Base-by-base conservation (phyloP, 2,888 invertebrate species). In the Chymomyza amoena region DNA sequence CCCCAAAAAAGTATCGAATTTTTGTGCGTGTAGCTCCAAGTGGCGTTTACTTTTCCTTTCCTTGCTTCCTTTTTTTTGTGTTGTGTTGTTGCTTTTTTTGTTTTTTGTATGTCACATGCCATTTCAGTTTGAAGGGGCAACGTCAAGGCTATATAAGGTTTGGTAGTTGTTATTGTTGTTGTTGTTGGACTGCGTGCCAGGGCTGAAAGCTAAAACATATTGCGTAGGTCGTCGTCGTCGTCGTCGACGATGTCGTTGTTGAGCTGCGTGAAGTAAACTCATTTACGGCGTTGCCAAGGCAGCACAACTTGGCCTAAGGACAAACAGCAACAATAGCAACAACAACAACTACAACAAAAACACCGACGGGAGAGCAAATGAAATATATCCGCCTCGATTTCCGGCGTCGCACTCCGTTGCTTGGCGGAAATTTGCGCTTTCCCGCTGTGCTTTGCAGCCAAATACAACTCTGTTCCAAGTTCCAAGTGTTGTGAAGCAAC, bases 381-480 rank as follows among this genome's bases (percentile, higher is more conserved):
- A 84, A 88, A 81, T 84, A 82, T 75, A 84, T 88, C 84, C 87
- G 81, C 68, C 87, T 84, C 80, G 75, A 84, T 88, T 88, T 88
- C 84, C 88, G 79, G 72, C 73, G 72, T 45, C 39, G 66, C 45
- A 32, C n/a, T 36, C 57, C 36, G 18, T 68, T 68, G 68, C 66
- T 70, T 72, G 71, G 69, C 73, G 84, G 73, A 84, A 87, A 75
- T 79, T 83, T 87, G 68, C 57, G 76, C 74, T 75, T 79, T 74
- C 79, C 73, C 76, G 73, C 73, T 71, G 76, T 69, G 71, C 67
- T 59, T 64, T 52, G 51, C 16, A 28, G 64, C 75, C 32, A 32
- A 32, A 32, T 32, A 32, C 32, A 32, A 32, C 32, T 1, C 7
- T 32, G 32, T 32, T 32, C 32, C n/a, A n/a, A 56, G 61, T 39